Conservation (phyloP, 2,797 vertebrate genomes). For the Gymnothorax javanicus region DNA sequence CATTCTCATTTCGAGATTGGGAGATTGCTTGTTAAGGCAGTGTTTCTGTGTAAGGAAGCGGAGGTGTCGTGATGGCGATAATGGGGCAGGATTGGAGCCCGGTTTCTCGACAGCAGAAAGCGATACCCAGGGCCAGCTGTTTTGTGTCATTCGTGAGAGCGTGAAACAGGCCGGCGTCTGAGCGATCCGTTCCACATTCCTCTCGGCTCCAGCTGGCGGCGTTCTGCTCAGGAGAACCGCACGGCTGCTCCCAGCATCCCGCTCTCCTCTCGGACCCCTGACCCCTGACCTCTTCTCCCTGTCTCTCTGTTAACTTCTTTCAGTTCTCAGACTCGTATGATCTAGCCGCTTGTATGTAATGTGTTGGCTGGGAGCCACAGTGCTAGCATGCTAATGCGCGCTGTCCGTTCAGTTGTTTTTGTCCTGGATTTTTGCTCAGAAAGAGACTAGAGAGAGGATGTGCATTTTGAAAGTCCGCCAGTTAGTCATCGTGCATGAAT, state of each 20-base stretch:
- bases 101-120: not conserved
- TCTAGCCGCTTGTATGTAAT: constrained; percentile 20
- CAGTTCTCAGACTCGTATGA: constrained; percentile 26
- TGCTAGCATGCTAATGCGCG: not conserved
- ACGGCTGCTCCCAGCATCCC: constrained; percentile 69
- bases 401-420: not conserved
- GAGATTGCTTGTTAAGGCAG: no score
- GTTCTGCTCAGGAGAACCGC: constrained; percentile 58
- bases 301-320: not conserved
- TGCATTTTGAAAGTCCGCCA: not conserved
- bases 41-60: not conserved
- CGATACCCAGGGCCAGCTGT: constrained; percentile 65
- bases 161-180: constrained; percentile 56
- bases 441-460: not conserved
- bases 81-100: not conserved
- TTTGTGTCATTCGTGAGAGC: constrained; percentile 46
- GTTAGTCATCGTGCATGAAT: not conserved
- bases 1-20: no score
- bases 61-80: not conserved
- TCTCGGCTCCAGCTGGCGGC: constrained; percentile 59
- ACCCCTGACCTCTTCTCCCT: constrained; percentile 46
- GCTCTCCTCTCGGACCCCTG: constrained; percentile 44
- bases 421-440: not conserved
- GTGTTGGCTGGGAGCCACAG: constrained; percentile 13
- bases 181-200: constrained; percentile 73